Evolutionary conservation across 2,113 vertebrate species (phyloP).

Genomic region (Dolichotis patagonum): DNA sequence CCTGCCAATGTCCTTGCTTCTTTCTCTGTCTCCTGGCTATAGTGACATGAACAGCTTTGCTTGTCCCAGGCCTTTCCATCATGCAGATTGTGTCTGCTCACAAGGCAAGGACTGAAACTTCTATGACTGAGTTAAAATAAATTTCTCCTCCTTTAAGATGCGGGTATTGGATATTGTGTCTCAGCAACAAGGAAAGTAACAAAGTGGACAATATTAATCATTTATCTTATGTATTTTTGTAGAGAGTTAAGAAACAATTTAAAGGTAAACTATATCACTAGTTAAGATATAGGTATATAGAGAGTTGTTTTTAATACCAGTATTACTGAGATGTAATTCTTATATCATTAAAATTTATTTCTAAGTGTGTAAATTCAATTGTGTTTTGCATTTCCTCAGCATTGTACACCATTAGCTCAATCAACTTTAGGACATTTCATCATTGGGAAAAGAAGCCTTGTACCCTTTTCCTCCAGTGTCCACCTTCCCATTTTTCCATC

Average conservation of each 20-base stretch:
- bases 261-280: not conserved
- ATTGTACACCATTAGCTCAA: not conserved
- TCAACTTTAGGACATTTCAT: not conserved
- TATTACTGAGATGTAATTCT: not conserved
- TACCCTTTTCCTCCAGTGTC: not conserved
- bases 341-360: not conserved
- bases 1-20: not conserved
- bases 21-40: not conserved
- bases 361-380: not conserved
- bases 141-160: too few relatives aligned
- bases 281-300: not conserved
- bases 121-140: not conserved
- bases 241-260: not conserved
- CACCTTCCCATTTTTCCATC: not conserved
- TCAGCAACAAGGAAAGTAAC: not conserved
- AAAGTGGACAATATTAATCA: not conserved
- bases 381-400: not conserved
- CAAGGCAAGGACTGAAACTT: not conserved
- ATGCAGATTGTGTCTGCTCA: not conserved
- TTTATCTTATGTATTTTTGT: not conserved
- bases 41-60: too few relatives aligned
- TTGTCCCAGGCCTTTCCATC: not conserved
- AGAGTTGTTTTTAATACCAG: not conserved
- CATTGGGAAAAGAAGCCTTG: not conserved
- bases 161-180: not conserved